Base-by-base conservation (phyloP, 2,888 invertebrate genomes). In the Hydraecia micacea region DNA sequence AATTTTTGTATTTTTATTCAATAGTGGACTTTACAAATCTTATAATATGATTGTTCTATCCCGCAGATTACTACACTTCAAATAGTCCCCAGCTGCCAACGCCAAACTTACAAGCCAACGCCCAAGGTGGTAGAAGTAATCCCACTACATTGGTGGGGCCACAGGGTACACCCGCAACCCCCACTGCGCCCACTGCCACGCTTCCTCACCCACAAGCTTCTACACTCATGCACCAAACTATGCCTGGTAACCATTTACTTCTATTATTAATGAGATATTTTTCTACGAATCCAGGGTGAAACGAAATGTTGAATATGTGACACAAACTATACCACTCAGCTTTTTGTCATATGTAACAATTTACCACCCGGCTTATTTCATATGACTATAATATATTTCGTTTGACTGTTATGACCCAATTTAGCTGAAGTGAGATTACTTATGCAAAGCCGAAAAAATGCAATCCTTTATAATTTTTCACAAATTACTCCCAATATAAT, bases 51-150 rank as follows among this genome's bases (percentile, higher is more conserved):
- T 49, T 73, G 36, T 85, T 84, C 77, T 72, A 46, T 73, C 76
- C 84, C 80, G 73, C 91, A 96, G 96, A 95, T 92, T 96, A 93
- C 87, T 96, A 93, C 91, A 81, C 93, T 68, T 90, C 93, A 70
- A 95, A 94, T 88, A 95, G 91, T 82, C 95, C 96, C 73, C 97
- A 96, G 84, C 89, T 97, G 86, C 94, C 95, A 28, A 91, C 97
- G 65, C 96, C 95, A 72, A 94, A 95, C 75, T 91, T 97, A 75
- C 96, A 94, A 85, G 89, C 86, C 87, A 93, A 91, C 76, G 86
- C 93, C 65, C 87, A 92, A 13, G 93, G 92, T 62, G 91, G 92
- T 83, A 90, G 93, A 89, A 94, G 82, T 79, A 93, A 93, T 84
- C 90, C 92, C 76, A 92, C 90, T 82, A 91, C 93, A 36, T 80